Percentiles rank a stretch among this genome's conserved stretches.
These are phyloP conservation scores for Embidobia sp. DNA, from an alignment of 2,888 invertebrate species.

Conservation along the genomic window DNA sequence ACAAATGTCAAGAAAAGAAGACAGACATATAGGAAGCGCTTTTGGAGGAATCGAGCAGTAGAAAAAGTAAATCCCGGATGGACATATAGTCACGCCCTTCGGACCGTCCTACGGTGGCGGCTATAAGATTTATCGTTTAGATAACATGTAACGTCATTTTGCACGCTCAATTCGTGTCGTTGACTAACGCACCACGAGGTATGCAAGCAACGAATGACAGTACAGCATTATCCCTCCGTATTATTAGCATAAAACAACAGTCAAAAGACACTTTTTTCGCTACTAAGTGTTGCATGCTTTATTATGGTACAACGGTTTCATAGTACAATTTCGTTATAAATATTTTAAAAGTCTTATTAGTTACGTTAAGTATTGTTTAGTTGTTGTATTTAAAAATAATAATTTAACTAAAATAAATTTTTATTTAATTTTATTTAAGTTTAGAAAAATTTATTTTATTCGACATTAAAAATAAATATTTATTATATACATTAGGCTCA, in stretches of 20 bases:
- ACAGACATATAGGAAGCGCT: slow-evolving; percentile 23
- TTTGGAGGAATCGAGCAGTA: slow-evolving; percentile 27
- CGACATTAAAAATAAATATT: too few relatives aligned
- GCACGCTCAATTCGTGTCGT: slow-evolving; percentile 74
- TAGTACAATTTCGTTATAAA: too few relatives aligned
- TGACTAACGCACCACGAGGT: slow-evolving; percentile 65
- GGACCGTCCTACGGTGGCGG: slow-evolving; percentile 69
- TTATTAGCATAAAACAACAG: slow-evolving; percentile 72
- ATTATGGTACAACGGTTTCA: neutral
- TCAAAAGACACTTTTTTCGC: slow-evolving; percentile 24
- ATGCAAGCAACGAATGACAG: slow-evolving; percentile 34
- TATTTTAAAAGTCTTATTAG: too few relatives aligned
- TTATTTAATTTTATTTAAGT: too few relatives aligned
- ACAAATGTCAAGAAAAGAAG: slow-evolving; percentile 61
- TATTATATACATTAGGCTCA: too few relatives aligned
- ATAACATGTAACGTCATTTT: slow-evolving; percentile 75
- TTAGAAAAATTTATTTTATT: neutral
- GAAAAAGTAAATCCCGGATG: slow-evolving; percentile 62
- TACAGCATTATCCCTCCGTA: slow-evolving; percentile 27
- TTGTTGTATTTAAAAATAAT: too few relatives aligned
- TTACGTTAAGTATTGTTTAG: too few relatives aligned
- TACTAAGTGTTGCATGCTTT: slow-evolving; percentile 12
- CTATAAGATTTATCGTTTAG: slow-evolving; percentile 76
- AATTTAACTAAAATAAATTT: too few relatives aligned
- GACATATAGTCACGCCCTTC: slow-evolving; percentile 76